These are phyloP conservation scores for Ctenoplectra terminalis DNA, from an alignment of 1,140 invertebrate species.

Conservation along the genomic window DNA sequence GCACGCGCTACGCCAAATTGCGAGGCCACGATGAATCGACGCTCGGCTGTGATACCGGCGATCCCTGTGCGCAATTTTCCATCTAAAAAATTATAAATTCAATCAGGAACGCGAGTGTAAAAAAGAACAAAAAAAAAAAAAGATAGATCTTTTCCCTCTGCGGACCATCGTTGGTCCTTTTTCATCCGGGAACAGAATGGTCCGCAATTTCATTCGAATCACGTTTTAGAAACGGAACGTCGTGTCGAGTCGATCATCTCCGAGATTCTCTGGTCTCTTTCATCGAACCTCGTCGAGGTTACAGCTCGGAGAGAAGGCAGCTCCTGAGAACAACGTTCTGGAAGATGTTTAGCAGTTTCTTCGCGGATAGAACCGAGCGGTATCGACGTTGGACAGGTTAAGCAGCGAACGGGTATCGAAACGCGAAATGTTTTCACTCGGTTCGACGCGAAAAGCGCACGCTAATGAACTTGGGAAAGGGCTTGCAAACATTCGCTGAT, in stretches of 20 bases:
- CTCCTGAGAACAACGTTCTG: background rate
- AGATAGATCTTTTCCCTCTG: no score
- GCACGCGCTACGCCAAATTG: slow-evolving; percentile 60
- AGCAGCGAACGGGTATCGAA: background rate
- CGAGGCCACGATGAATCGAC: slow-evolving; percentile 60
- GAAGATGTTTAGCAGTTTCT: background rate
- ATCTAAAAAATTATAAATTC: slow-evolving; percentile 37
- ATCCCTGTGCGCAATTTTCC: slow-evolving; percentile 52
- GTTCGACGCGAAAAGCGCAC: slow-evolving; percentile 50
- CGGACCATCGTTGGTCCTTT: background rate
- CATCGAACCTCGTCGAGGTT: background rate
- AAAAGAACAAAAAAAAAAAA: no score
- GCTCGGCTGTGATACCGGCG: slow-evolving; percentile 32
- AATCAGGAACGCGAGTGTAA: background rate
- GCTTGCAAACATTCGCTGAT: slow-evolving; percentile 63
- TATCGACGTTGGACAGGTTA: background rate
- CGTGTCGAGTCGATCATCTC: background rate
- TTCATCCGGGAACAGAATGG: background rate
- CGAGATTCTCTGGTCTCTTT: background rate
- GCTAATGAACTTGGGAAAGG: slow-evolving; percentile 63
- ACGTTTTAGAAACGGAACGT: background rate
- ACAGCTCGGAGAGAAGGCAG: background rate
- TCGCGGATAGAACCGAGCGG: no score
- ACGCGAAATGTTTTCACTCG: slow-evolving; percentile 28
- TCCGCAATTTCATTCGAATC: slow-evolving; percentile 5